Percentiles rank a stretch among this genome's conserved stretches.
Evolutionary conservation across 2,888 invertebrate genomes (phyloP).

Genomic region (Xylocampa areola): DNA sequence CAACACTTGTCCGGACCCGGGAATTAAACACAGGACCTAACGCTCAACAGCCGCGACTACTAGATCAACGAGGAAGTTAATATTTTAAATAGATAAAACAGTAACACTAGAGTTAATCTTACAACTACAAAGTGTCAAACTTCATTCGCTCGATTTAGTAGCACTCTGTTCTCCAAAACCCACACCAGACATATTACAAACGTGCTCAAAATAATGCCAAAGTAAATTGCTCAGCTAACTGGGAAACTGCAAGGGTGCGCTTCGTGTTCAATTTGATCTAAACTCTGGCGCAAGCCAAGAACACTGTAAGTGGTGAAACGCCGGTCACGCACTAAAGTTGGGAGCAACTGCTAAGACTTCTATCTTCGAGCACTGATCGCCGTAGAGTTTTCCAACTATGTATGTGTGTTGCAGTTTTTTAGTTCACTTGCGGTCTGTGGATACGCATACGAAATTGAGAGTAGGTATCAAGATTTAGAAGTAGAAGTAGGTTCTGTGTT

Average conservation of each 20-base stretch:
- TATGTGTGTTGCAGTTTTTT: conserved; percentile 20
- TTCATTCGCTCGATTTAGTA: background rate
- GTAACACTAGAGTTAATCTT: too few relatives aligned
- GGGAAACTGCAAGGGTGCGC: conserved; percentile 51
- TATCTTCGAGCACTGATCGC: conserved; percentile 53
- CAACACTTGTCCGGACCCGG: too few relatives aligned
- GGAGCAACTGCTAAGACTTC: conserved; percentile 54
- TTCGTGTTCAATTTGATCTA: conserved; percentile 52
- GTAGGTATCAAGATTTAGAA: too few relatives aligned
- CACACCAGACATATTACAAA: conserved; percentile 42
- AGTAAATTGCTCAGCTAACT: conserved; percentile 37
- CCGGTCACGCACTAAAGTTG: conserved; percentile 63
- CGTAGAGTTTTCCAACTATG: conserved; percentile 32
- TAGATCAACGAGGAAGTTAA: too few relatives aligned
- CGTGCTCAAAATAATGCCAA: conserved; percentile 41
- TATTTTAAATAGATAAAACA: too few relatives aligned
- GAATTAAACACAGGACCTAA: too few relatives aligned
- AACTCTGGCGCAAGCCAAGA: conserved; percentile 52
- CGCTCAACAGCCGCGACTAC: too few relatives aligned
- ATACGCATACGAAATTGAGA: conserved; percentile 20
- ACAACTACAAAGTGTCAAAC: too few relatives aligned
- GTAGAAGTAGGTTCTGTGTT: too few relatives aligned
- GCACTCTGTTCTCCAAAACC: conserved; percentile 1
- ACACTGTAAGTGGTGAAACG: conserved; percentile 45
- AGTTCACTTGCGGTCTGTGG: conserved; percentile 18